phyloP scores from a whole-genome alignment of 1,140 invertebrate genomes.

The Drosophila sucinea region DNA sequence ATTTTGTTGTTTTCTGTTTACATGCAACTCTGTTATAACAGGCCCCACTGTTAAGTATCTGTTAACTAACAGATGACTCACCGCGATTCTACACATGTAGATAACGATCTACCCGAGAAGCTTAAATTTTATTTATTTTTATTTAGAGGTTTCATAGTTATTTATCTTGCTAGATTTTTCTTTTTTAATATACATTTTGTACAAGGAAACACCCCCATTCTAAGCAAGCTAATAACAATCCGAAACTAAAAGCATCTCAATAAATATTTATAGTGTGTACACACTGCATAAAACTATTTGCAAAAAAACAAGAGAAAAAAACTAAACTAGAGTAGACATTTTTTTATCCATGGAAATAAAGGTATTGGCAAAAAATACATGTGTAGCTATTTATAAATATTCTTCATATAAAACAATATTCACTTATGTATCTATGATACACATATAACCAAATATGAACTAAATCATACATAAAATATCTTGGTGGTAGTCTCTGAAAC shows the following conservation, averaged over 20 bases:
- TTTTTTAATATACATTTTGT: neutral
- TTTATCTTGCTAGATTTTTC: neutral
- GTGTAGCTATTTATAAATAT: no score
- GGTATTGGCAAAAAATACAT: neutral
- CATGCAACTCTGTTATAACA: neutral
- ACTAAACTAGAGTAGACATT: neutral
- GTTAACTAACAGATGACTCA: neutral
- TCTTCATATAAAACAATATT: no score
- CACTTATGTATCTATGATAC: no score
- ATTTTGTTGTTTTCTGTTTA: constrained; percentile 3
- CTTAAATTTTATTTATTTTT: neutral
- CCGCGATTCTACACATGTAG: neutral
- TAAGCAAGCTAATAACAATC: neutral
- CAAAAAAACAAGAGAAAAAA: neutral
- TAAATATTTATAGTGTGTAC: constrained; percentile 1
- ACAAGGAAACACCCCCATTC: neutral
- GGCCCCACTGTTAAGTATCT: neutral
- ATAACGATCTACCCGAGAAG: neutral
- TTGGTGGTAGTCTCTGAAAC: neutral
- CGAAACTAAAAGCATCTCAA: neutral
- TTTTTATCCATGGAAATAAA: neutral
- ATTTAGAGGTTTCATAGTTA: neutral
- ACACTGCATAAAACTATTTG: constrained; percentile 1
- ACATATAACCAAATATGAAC: no score
- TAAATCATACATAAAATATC: neutral